Percentiles rank a stretch among this genome's conserved stretches.
Evolutionary conservation across 37 sponge, comb jelly and placozoan genomes (phyloP).

Genomic region (Diacarnus erythraeanus): DNA sequence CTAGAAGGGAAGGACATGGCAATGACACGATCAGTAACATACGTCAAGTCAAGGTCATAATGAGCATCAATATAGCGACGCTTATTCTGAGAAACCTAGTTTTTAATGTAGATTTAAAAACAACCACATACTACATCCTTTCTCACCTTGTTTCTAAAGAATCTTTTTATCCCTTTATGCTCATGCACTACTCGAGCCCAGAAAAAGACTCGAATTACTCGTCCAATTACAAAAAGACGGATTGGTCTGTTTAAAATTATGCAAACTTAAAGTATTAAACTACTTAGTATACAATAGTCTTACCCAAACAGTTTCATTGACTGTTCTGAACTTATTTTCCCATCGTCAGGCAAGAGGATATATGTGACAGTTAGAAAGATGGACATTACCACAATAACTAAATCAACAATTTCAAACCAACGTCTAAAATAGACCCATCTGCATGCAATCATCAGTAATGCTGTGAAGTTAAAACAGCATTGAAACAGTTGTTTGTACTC

Average conservation of each 20-base stretch:
- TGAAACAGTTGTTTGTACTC: neutral
- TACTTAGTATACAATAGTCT: too few relatives aligned
- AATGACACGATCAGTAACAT: constrained; percentile 76
- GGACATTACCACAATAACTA: constrained; percentile 19
- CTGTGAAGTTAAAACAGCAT: too few relatives aligned
- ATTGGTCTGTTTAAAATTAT: neutral
- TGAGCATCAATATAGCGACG: constrained; percentile 62
- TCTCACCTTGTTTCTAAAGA: constrained; percentile 28
- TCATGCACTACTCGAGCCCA: constrained; percentile 30
- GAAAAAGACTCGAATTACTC: constrained; percentile 34
- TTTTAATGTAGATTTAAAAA: neutral
- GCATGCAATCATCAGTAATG: too few relatives aligned
- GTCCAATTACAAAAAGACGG: constrained; percentile 15
- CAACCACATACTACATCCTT: neutral
- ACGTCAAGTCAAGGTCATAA: constrained; percentile 80
- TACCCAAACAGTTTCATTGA: too few relatives aligned
- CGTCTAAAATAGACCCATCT: constrained; percentile 27
- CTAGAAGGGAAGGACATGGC: constrained; percentile 86
- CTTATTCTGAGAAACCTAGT: constrained; percentile 75
- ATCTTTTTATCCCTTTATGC: constrained; percentile 14
- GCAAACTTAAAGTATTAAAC: too few relatives aligned
- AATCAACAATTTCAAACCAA: constrained; percentile 64
- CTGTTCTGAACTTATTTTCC: too few relatives aligned
- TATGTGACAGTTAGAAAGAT: constrained; percentile 29
- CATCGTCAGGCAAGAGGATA: too few relatives aligned